A percentile compares a stretch with the other conserved stretches of the same genome.
Evolutionary conservation across 2,797 vertebrate genomes (phyloP).

Genomic region (Siniperca undulata): DNA sequence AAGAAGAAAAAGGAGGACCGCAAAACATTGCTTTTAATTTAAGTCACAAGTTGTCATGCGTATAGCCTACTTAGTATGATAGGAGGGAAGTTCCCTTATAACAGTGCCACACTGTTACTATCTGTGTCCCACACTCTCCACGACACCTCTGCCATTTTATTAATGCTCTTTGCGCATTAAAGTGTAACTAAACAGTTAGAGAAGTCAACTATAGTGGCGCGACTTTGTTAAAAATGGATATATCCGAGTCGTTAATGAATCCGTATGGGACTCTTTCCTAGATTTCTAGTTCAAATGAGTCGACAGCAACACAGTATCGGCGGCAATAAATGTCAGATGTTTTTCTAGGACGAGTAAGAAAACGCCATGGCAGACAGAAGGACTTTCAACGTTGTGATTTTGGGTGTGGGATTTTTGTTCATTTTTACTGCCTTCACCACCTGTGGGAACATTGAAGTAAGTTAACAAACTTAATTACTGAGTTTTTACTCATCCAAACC

Average conservation of each 20-base stretch:
- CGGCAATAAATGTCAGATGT: constrained; percentile 19
- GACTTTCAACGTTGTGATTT: constrained; percentile 85
- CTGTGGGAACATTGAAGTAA: constrained; percentile 88
- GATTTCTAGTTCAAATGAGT: neutral
- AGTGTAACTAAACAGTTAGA: constrained; percentile 35
- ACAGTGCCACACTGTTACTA: constrained; percentile 18
- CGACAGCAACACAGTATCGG: neutral
- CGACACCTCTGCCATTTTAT: neutral
- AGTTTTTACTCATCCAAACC: neutral
- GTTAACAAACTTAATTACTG: constrained; percentile 35
- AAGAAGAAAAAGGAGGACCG: constrained; percentile 38
- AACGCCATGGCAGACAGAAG: constrained; percentile 83
- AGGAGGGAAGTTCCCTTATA: constrained; percentile 45
- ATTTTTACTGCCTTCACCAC: constrained; percentile 89
- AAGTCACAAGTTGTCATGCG: constrained; percentile 84
- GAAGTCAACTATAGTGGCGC: constrained; percentile 28
- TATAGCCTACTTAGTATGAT: constrained; percentile 41
- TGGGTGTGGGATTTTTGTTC: constrained; percentile 86
- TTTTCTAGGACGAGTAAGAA: neutral
- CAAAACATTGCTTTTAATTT: constrained; percentile 64
- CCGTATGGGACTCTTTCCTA: neutral
- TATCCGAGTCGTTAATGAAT: neutral
- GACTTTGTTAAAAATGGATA: constrained; percentile 23
- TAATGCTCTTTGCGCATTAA: constrained; percentile 23
- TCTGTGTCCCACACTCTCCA: neutral